Conservation (phyloP, 1,140 invertebrate species). For the Plodia interpunctella region DNA sequence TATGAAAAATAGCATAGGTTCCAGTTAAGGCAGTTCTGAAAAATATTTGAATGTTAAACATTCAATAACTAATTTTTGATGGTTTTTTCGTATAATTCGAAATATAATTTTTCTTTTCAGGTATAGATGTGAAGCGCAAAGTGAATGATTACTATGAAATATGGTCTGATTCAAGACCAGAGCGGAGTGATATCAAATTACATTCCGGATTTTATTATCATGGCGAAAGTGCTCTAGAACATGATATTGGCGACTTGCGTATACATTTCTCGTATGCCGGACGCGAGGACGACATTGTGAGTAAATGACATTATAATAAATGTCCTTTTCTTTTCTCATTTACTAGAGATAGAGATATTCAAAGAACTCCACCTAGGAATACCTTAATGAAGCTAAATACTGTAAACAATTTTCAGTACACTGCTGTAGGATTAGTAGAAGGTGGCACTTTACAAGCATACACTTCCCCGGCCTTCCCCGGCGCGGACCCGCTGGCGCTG, state of each 20-base stretch:
- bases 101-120: slow-evolving; percentile 24
- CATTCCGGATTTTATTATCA: slow-evolving; percentile 92
- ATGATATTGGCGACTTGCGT: slow-evolving; percentile 89
- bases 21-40: too few relatives aligned
- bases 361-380: too few relatives aligned
- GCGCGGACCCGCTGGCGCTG: slow-evolving; percentile 60
- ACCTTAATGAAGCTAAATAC: too few relatives aligned
- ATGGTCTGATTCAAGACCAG: slow-evolving; percentile 89
- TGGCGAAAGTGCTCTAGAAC: slow-evolving; percentile 88
- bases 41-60: too few relatives aligned
- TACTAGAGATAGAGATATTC: too few relatives aligned
- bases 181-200: slow-evolving; percentile 87
- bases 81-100: too few relatives aligned
- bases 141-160: slow-evolving; percentile 87
- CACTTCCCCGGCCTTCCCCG: slow-evolving; percentile 72
- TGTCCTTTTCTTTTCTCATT: too few relatives aligned
- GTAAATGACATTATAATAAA: slow-evolving; percentile 27
- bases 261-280: slow-evolving; percentile 91
- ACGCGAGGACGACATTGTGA: slow-evolving; percentile 84
- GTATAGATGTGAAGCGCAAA: slow-evolving; percentile 83
- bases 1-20: too few relatives aligned
- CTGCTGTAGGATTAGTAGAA: slow-evolving; percentile 84
- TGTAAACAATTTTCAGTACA: slow-evolving; percentile 77
- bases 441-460: slow-evolving; percentile 83
- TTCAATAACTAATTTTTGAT: background rate